Conservation (phyloP, 2,888 invertebrate genomes). For the Melanostoma scalare region DNA sequence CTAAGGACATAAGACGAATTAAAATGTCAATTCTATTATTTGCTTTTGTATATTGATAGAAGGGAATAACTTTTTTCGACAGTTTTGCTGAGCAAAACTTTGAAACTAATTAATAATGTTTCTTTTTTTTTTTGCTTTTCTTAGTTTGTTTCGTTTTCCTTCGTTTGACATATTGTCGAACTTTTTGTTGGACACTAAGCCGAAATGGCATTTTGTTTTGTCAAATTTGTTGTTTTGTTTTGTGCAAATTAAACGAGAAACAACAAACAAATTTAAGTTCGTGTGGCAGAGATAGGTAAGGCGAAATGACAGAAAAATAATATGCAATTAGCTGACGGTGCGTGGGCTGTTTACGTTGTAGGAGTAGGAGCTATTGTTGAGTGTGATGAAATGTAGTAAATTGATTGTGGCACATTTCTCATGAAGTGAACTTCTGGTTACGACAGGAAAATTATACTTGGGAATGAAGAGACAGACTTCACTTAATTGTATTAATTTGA, state of each 20-base stretch:
- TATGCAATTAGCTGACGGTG: conserved; percentile 59
- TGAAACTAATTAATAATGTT: conserved; percentile 36
- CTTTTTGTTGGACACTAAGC: conserved; percentile 27
- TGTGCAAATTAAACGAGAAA: not conserved
- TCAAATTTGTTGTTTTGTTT: conserved; percentile 45
- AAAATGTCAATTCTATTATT: conserved; percentile 54
- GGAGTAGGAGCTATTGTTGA: too few relatives aligned
- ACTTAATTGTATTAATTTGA: too few relatives aligned
- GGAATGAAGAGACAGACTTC: too few relatives aligned
- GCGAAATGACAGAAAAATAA: conserved; percentile 53
- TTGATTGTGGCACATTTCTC: too few relatives aligned
- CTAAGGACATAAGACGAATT: conserved; percentile 31
- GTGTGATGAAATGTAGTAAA: too few relatives aligned
- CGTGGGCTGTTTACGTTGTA: conserved; percentile 21
- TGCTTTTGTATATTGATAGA: not conserved
- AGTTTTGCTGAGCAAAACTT: conserved; percentile 11
- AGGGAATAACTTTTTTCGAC: conserved; percentile 36
- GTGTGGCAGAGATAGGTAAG: conserved; percentile 44
- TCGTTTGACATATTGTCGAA: conserved; percentile 12
- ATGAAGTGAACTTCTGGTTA: too few relatives aligned
- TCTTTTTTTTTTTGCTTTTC: conserved; percentile 30
- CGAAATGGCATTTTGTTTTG: conserved; percentile 50
- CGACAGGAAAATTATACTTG: too few relatives aligned
- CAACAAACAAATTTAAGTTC: conserved; percentile 19
- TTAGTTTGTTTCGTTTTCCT: conserved; percentile 15